Evolutionary conservation across 2,888 invertebrate genomes (phyloP), one percentile per base, ranked within the genome.

Genomic region (Melanchra persicariae): DNA sequence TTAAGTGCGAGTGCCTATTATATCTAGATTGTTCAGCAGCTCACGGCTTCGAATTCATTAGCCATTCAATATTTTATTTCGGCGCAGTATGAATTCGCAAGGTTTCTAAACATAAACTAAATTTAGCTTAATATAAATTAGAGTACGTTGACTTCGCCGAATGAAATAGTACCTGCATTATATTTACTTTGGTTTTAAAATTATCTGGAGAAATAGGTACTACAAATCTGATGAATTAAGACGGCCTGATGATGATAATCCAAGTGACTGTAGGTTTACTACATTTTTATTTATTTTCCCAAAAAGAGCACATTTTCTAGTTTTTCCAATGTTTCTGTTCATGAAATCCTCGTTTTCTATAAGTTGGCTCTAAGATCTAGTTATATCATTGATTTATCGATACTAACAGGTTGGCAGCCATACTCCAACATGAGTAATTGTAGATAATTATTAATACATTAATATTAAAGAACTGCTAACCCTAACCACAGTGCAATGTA

Each of bases 401-500:
- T 37, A 37, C 37, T 2, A 37, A 37, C 37, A 37, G 3, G 1
- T 37, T 1, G 37, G 12, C 12, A 37, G 37, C 12, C 12, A 12
- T 12, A 37, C n/a, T n/a, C n/a, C n/a, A n/a, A n/a, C n/a, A n/a
- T n/a, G n/a, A n/a, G n/a, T 2, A 1, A 37, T 37, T 37, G 12
- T 37, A 12, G 37, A 47, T 15, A 26, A 12, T n/a, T n/a, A n/a
- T n/a, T n/a, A n/a, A n/a, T n/a, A n/a, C n/a, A n/a, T n/a, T n/a
- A 57, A 15, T 1, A 37, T 34, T 7, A 22, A 17, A 34, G 37
- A 22, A n/a, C 6, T 65, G 70, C 2, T 64, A 82, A 37, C 79
- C 79, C 73, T 82, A 51, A 0, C 22, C 9, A 24, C 12, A 24
- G n/a, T 30, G 30, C 12, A 24, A 19, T 30, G 30, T 49, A 8